A percentile compares a stretch with the other conserved stretches of the same genome.
Conservation (phyloP, 2,113 vertebrate genomes). For the Mionectes macconnelli region DNA sequence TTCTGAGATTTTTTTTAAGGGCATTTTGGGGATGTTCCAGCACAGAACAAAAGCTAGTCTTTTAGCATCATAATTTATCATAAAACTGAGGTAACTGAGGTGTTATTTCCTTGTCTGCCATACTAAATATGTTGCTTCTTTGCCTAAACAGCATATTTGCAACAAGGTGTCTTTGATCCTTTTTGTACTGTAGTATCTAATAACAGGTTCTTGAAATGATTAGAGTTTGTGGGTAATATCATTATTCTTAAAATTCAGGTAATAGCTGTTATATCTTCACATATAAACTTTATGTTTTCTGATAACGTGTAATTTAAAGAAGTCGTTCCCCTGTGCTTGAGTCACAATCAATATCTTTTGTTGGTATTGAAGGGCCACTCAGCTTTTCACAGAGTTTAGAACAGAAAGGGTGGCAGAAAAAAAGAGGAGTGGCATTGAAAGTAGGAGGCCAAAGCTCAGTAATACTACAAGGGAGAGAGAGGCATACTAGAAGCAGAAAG, state of each 20-base stretch:
- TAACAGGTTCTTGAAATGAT: not conserved
- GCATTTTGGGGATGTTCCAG: not conserved
- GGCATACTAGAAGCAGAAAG: not conserved
- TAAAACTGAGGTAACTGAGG: not conserved
- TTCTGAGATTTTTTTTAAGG: not conserved
- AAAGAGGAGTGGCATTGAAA: not conserved
- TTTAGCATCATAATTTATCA: not conserved
- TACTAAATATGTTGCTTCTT: not conserved
- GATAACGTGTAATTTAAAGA: not conserved
- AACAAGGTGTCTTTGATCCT: not conserved
- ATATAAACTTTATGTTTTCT: not conserved
- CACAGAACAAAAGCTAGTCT: not conserved
- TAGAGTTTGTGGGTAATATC: not conserved
- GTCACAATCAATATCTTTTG: not conserved
- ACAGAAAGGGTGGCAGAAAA: not conserved
- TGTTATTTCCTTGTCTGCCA: not conserved
- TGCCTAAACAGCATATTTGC: not conserved
- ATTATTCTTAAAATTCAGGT: slow-evolving; percentile 13
- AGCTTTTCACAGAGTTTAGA: not conserved
- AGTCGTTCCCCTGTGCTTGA: not conserved
- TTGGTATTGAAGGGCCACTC: not conserved
- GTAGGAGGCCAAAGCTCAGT: not conserved
- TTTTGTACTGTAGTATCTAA: not conserved
- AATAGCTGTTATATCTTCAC: not conserved
- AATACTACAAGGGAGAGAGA: not conserved